These are phyloP conservation scores for Drosophila trichaetosa DNA, from an alignment of 2,888 invertebrate species.

Conservation along the genomic window DNA sequence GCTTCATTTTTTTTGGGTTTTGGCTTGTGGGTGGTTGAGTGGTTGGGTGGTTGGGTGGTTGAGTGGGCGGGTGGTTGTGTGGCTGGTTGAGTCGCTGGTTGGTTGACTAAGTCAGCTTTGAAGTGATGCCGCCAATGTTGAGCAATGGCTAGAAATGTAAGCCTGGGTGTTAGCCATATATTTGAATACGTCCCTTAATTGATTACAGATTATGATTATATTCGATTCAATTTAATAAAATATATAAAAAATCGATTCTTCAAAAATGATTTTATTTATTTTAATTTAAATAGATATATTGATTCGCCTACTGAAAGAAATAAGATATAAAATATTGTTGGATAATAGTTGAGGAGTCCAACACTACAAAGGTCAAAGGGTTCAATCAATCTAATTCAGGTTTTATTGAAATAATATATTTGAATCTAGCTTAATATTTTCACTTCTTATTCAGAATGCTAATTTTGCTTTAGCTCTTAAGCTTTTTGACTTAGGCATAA, in stretches of 20 bases:
- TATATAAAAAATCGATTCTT: background rate
- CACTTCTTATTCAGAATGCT: fast-evolving
- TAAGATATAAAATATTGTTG: background rate
- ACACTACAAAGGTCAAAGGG: background rate
- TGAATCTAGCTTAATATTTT: background rate
- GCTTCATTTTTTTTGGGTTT: constrained; percentile 14
- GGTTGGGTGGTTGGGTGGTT: constrained; percentile 7
- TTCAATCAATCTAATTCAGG: background rate
- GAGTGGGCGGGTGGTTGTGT: background rate
- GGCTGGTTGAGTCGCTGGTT: background rate
- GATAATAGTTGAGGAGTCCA: background rate
- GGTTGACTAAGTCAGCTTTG: constrained; percentile 49
- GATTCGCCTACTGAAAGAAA: background rate
- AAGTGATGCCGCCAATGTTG: constrained; percentile 60
- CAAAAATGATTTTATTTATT: background rate
- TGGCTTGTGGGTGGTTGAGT: constrained; percentile 29
- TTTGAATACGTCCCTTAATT: background rate
- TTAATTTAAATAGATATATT: background rate
- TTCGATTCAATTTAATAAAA: background rate
- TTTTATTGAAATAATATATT: background rate
- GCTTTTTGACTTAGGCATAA: background rate
- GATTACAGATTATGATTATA: background rate
- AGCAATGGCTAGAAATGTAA: constrained; percentile 27
- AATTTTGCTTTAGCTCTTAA: background rate
- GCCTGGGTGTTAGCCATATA: background rate